Evolutionary conservation across 2,113 vertebrate species (phyloP).

Genomic region (Leuciscus idus): DNA sequence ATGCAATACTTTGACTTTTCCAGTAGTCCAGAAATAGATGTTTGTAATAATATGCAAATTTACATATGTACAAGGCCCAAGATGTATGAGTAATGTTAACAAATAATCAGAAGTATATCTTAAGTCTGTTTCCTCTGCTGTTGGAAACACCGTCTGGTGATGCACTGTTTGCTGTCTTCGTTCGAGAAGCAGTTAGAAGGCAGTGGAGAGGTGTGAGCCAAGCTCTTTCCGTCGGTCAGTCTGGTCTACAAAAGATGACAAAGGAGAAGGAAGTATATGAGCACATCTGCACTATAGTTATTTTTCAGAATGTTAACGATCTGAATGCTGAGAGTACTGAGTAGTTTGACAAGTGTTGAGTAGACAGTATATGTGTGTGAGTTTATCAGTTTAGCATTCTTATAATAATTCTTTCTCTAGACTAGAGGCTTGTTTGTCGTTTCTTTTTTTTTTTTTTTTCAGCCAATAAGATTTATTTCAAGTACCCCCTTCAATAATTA

Average conservation of each 20-base stretch:
- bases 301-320: background rate
- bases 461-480: no score
- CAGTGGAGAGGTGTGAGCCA: slow-evolving; percentile 13
- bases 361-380: no score
- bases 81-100: background rate
- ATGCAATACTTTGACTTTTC: slow-evolving; percentile 17
- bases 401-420: no score
- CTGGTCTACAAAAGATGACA: slow-evolving; percentile 7
- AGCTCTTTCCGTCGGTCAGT: background rate
- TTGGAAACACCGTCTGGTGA: background rate
- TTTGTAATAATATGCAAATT: slow-evolving; percentile 17
- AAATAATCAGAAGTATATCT: background rate
- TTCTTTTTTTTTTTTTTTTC: no score
- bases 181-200: background rate
- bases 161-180: background rate
- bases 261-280: background rate
- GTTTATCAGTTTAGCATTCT: no score
- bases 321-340: background rate
- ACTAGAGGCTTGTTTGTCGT: no score
- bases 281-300: background rate
- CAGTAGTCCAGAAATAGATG: slow-evolving; percentile 32
- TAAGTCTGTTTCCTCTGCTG: background rate
- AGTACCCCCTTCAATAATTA: no score
- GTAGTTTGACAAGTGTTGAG: background rate
- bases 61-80: slow-evolving; percentile 31